Base-by-base conservation (phyloP, 1,140 invertebrate genomes). In the Lordiphosa stackelbergi region DNA sequence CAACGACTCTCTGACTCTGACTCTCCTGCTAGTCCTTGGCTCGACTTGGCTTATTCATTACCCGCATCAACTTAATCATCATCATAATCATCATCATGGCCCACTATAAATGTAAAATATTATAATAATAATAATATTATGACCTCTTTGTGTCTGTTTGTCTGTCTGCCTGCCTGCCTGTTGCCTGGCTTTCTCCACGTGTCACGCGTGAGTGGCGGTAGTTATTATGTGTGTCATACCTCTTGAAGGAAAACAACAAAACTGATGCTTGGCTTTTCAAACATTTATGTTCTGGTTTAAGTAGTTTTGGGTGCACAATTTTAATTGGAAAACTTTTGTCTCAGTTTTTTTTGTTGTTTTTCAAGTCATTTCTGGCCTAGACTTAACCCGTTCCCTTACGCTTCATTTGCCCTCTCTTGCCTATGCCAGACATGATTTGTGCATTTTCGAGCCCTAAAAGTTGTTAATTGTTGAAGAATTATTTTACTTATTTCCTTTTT, bases 311-410 rank as follows among this genome's bases (percentile, higher is more conserved):
- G 63, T 79, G 59, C 41, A 71, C 75, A 56, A 74, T 81, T 79
- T 79, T 79, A 79, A 79, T 79, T 79, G 81, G 75, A 75, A 79
- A 79, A 79, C 66, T 79, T 79, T 79, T 40, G 62, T 66, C 74
- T 73, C 74, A 74, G 48, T 69, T 73, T 63, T 49, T 45, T 4
- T 19, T 19, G 16, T 3, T 19, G 2, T 3, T 16, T 19, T 53
- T 24, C 5, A 5, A 28, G 2, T 1, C 24, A 28, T 28, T 31
- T 31, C 28, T 31, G 7, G 28, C 7, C 28, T 31, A 31, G 28
- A 8, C 28, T 31, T 31, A 31, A 31, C 36, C 12, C 24, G 38
- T 24, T 11, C n/a, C 9, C 36, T 19, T 45, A 55, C 36, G 45
- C 34, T 52, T 19, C 16, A 52, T 66, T 47, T 22, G 35, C 5